These are phyloP conservation scores for Gallirallus australis DNA, from an alignment of 2,797 vertebrate genomes.

Conservation along the genomic window DNA sequence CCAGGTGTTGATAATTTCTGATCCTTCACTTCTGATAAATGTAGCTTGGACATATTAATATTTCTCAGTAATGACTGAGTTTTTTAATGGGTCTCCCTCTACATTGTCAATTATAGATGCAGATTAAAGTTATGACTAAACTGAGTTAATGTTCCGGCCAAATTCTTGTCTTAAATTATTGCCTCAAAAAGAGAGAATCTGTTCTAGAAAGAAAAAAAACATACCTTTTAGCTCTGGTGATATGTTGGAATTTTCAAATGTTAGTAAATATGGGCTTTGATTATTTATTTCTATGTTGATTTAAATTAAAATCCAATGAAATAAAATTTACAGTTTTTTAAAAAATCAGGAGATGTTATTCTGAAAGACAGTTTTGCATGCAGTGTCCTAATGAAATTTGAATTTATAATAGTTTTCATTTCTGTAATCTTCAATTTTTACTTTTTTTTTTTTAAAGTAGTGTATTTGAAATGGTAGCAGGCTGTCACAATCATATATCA, in stretches of 20 bases:
- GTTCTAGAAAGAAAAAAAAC: background rate
- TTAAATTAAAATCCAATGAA: background rate
- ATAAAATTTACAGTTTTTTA: accelerated
- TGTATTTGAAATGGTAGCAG: background rate
- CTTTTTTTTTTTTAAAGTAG: background rate
- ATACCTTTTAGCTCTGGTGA: background rate
- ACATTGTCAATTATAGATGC: background rate
- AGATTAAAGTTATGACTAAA: background rate
- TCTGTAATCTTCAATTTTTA: background rate
- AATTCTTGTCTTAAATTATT: background rate
- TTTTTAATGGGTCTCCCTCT: background rate
- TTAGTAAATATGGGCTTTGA: background rate
- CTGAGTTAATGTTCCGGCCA: background rate
- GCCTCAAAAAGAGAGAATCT: background rate
- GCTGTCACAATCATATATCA: background rate
- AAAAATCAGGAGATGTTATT: background rate
- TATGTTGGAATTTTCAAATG: background rate
- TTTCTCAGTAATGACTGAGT: background rate
- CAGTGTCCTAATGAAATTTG: background rate
- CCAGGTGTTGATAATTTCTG: background rate
- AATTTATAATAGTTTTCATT: background rate
- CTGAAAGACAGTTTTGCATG: background rate
- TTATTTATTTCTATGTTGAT: background rate
- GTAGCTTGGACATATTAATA: background rate
- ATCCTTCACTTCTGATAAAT: background rate